Evolutionary conservation across 2,113 vertebrate genomes (phyloP).

Genomic region (Hippocampus zosterae): DNA sequence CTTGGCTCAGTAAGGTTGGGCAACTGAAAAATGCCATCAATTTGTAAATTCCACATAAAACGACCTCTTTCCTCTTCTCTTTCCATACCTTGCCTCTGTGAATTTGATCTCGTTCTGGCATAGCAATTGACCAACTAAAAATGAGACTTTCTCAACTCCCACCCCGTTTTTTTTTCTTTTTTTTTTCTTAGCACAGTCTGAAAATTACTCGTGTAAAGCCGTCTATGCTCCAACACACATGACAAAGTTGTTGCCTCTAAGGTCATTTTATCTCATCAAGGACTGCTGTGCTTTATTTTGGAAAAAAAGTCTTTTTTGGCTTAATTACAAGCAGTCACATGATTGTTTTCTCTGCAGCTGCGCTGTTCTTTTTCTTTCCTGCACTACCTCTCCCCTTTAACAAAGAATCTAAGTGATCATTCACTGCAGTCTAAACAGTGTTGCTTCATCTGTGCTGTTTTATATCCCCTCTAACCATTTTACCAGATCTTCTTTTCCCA

Average conservation of each 20-base stretch:
- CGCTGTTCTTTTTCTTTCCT: constrained; percentile 21
- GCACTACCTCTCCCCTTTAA: constrained; percentile 5
- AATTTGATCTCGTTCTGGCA: too few relatives aligned
- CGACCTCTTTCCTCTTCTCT: too few relatives aligned
- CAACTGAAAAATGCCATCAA: too few relatives aligned
- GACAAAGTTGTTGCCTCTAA: not conserved
- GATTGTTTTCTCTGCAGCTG: constrained; percentile 25
- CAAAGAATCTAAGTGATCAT: constrained; percentile 12
- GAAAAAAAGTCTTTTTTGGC: constrained; percentile 30
- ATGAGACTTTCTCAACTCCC: too few relatives aligned
- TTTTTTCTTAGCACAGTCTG: too few relatives aligned
- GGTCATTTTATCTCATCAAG: constrained; percentile 5
- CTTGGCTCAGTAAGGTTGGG: too few relatives aligned
- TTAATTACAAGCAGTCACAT: constrained; percentile 24
- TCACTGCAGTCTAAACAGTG: constrained; percentile 8
- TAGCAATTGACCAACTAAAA: too few relatives aligned
- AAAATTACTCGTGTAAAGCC: not conserved
- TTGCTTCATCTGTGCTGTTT: constrained; percentile 7
- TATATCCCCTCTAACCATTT: constrained; percentile 23
- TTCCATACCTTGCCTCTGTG: too few relatives aligned
- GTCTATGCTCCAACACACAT: not conserved
- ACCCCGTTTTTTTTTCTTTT: too few relatives aligned
- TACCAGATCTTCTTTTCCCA: constrained; percentile 22
- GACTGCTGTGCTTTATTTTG: not conserved
- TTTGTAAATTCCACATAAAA: too few relatives aligned